Evolutionary conservation across 2,113 vertebrate genomes (phyloP).

Genomic region (Campylorhamphus procurvoides): DNA sequence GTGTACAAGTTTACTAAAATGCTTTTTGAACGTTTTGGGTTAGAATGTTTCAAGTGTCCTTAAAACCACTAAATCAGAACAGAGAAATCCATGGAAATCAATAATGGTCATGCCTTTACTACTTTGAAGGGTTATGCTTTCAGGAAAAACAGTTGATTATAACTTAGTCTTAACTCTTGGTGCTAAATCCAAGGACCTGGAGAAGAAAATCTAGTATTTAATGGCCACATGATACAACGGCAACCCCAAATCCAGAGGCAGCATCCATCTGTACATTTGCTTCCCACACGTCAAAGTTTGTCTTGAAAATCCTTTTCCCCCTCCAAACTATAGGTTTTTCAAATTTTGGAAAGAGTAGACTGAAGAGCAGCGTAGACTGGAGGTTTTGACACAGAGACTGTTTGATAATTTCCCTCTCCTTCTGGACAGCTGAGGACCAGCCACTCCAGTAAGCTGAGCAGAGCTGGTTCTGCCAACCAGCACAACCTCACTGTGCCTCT

Average conservation of each 20-base stretch:
- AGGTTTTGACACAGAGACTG: neutral
- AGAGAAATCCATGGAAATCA: neutral
- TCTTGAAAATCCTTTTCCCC: neutral
- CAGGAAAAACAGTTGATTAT: neutral
- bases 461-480: neutral
- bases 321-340: neutral
- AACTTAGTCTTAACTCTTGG: neutral
- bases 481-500: rapidly evolving
- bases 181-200: neutral
- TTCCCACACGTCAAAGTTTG: neutral
- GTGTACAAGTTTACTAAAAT: neutral
- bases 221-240: neutral
- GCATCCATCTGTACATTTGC: neutral
- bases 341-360: neutral
- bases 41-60: neutral
- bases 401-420: neutral
- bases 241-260: neutral
- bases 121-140: neutral
- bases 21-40: neutral
- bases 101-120: neutral
- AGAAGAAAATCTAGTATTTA: neutral
- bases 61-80: neutral
- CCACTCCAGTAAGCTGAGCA: neutral
- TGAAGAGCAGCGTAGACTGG: neutral
- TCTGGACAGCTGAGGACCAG: neutral